Evolutionary conservation across 2,797 vertebrate species (phyloP).

Genomic region (Agapornis canus): DNA sequence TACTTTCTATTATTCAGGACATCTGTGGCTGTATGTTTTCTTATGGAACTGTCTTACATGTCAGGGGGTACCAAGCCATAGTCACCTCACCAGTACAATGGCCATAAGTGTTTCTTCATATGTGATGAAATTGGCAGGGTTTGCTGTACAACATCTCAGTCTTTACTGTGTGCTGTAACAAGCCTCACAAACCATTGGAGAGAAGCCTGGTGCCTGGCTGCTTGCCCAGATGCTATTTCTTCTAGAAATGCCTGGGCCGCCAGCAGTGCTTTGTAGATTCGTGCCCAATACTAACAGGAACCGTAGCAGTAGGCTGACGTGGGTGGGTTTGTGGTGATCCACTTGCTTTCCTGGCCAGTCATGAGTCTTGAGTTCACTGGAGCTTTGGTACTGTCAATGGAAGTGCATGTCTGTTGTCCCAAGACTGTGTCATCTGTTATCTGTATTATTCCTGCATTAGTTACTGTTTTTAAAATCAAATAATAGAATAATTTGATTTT

Average conservation of each 20-base stretch:
- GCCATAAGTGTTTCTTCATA: background rate
- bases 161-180: background rate
- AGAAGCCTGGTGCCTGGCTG: conserved; percentile 53
- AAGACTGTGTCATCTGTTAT: background rate
- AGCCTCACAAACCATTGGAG: background rate
- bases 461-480: background rate
- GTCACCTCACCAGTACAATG: background rate
- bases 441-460: background rate
- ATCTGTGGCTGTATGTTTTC: background rate
- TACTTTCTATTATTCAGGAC: background rate
- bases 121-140: background rate
- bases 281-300: background rate
- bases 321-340: conserved; percentile 9
- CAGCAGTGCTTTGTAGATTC: background rate
- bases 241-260: conserved; percentile 57
- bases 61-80: background rate
- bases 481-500: background rate
- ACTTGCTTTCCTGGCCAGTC: background rate
- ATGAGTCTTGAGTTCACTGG: background rate
- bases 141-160: conserved; percentile 6
- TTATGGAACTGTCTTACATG: background rate
- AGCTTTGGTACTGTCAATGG: background rate
- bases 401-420: background rate
- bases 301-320: background rate
- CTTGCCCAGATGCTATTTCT: conserved; percentile 61